A percentile compares a stretch with the other conserved stretches of the same genome.
These are phyloP conservation scores for Mythimna lalbum DNA, from an alignment of 2,888 invertebrate species.

Conservation along the genomic window DNA sequence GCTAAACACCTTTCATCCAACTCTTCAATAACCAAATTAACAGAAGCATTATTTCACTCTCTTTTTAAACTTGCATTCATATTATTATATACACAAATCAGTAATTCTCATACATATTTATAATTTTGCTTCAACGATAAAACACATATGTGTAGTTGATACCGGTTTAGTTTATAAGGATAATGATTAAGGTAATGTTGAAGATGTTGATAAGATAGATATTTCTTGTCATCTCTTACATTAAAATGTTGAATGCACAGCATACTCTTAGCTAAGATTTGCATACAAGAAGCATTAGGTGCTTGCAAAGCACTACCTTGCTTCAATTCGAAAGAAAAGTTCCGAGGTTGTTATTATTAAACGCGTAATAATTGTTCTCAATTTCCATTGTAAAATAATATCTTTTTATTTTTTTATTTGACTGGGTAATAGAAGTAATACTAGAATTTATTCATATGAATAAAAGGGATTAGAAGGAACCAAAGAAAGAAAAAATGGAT, in stretches of 20 bases:
- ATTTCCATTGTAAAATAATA: not conserved
- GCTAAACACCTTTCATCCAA: too few species aligned
- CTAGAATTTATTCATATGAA: too few species aligned
- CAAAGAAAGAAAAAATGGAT: not conserved
- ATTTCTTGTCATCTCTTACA: constrained; percentile 8
- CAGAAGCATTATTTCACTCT: too few species aligned
- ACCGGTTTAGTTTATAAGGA: constrained; percentile 32
- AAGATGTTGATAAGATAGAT: constrained; percentile 21
- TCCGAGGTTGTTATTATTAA: constrained; percentile 1
- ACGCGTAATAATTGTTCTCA: not conserved
- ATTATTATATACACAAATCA: too few species aligned
- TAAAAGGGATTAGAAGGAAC: not conserved
- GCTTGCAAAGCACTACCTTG: too few species aligned
- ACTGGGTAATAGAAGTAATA: too few species aligned
- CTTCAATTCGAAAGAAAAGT: constrained; percentile 17
- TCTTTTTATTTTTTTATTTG: too few species aligned
- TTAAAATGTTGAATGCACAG: not conserved
- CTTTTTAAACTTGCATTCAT: too few species aligned
- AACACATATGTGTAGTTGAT: not conserved
- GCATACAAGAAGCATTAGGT: not conserved
- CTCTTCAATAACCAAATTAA: too few species aligned
- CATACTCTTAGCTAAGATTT: not conserved
- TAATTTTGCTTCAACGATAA: not conserved
- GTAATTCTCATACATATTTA: not conserved
- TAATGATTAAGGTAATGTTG: constrained; percentile 7